Evolutionary conservation across 2,888 invertebrate genomes (phyloP), one percentile per base, ranked within the genome.

Genomic region (Serrognathus titanus): DNA sequence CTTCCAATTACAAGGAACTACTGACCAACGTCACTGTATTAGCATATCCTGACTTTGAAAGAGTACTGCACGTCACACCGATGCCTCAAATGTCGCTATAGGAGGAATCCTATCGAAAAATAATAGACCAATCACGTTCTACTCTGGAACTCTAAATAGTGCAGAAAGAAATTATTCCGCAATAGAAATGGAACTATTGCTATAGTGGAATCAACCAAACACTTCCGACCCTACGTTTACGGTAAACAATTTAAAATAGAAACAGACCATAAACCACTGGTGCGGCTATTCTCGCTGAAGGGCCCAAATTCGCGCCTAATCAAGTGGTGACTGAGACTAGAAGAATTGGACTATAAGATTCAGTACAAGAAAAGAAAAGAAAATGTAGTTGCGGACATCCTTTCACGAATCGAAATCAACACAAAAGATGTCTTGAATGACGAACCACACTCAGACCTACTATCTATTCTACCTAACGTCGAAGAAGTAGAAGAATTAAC

Each of bases 71-170:
- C 4, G 6, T 24, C 2, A 2, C 24, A 55, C 50, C 5, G 50
- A 49, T 35, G 55, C 46, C 9, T 43, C 39, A 20, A 43, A 37
- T 4, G 10, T 11, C 1, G 55, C 50, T 8, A n/a, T 50, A 11
- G 60, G 60, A 3, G 59, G 59, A 0, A 56, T 58, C 3, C 16
- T 63, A 11, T 43, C 58, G 5, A 61, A 63, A 49, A 13, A 13
- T 3, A 62, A 62, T 41, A 54, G 53, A 48, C 60, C 64, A 2
- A 63, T 65, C 37, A 45, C 51, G 48, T 65, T 60, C 53, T 53
- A 56, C 9, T 65, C 63, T 0, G 38, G 60, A 36, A 51, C 60
- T 9, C 46, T 66, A 36, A 48, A 9, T 5, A 20, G 38, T 6
- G 47, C 57, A n/a, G 57, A 57, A 51, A 24, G 43, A 16, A 59